phyloP scores from a whole-genome alignment of 2,888 invertebrate species.

The Melitaea athalia region DNA sequence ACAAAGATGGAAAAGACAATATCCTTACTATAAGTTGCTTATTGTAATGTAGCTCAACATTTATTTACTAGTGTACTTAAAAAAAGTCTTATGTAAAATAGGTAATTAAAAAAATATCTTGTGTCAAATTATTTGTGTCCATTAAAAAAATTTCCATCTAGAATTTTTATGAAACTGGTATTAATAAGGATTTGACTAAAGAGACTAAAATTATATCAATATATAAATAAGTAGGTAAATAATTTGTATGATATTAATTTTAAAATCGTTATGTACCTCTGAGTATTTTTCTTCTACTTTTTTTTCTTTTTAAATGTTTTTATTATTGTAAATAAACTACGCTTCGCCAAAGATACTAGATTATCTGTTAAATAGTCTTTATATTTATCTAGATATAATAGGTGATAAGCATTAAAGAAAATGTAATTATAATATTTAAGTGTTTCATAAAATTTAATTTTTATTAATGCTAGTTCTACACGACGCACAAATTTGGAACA shows the following conservation, averaged over 20 bases:
- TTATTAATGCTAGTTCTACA: conserved; percentile 45
- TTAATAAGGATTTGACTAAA: conserved; percentile 47
- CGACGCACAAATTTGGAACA: conserved; percentile 62
- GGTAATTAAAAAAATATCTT: no score
- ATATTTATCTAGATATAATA: conserved; percentile 45
- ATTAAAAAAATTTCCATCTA: not conserved
- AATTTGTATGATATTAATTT: conserved; percentile 41
- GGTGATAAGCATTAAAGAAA: conserved; percentile 35
- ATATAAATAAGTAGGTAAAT: conserved; percentile 33
- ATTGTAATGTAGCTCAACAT: conserved; percentile 41
- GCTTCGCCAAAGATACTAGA: conserved; percentile 71
- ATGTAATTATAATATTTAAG: conserved; percentile 40
- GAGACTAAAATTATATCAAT: conserved; percentile 41
- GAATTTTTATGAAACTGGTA: conserved; percentile 19
- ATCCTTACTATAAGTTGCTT: not conserved
- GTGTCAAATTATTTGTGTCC: conserved; percentile 1
- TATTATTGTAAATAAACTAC: conserved; percentile 59
- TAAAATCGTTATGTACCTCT: conserved; percentile 44
- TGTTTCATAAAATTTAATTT: conserved; percentile 29
- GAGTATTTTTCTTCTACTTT: conserved; percentile 36
- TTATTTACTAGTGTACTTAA: conserved; percentile 42
- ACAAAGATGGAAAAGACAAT: not conserved
- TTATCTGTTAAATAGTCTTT: conserved; percentile 54
- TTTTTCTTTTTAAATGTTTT: conserved; percentile 18
- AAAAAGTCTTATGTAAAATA: no score